Evolutionary conservation across 2,797 vertebrate genomes (phyloP).

Genomic region (Molossus molossus): DNA sequence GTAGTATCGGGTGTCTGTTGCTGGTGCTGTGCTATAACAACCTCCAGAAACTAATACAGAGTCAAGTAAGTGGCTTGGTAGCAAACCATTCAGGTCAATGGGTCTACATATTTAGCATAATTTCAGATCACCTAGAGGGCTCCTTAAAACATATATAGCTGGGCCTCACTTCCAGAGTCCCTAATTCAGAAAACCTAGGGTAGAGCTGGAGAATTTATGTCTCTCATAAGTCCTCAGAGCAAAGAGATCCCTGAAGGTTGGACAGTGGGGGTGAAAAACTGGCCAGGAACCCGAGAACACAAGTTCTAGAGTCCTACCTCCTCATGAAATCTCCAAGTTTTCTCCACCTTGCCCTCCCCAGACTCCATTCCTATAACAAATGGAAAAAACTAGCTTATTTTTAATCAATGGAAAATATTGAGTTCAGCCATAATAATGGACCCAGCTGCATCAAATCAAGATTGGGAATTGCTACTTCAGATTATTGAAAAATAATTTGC

Average conservation of each 20-base stretch:
- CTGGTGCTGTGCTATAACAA: neutral
- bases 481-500: neutral
- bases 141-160: neutral
- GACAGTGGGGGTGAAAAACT: neutral
- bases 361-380: neutral
- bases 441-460: neutral
- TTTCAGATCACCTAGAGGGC: neutral
- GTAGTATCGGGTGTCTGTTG: neutral
- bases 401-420: neutral
- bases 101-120: neutral
- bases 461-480: neutral
- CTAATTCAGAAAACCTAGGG: neutral
- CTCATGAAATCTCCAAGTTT: neutral
- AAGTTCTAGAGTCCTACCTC: neutral
- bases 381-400: neutral
- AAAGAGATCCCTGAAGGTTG: neutral
- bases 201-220: neutral
- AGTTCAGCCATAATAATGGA: neutral
- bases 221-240: constrained; percentile 12
- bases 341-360: neutral
- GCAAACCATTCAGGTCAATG: neutral
- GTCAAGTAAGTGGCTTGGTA: neutral
- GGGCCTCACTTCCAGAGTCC: neutral
- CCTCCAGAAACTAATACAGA: neutral
- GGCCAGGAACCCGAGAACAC: neutral